Base-by-base conservation (phyloP, 1,140 invertebrate genomes). In the Heterodera carotae region DNA sequence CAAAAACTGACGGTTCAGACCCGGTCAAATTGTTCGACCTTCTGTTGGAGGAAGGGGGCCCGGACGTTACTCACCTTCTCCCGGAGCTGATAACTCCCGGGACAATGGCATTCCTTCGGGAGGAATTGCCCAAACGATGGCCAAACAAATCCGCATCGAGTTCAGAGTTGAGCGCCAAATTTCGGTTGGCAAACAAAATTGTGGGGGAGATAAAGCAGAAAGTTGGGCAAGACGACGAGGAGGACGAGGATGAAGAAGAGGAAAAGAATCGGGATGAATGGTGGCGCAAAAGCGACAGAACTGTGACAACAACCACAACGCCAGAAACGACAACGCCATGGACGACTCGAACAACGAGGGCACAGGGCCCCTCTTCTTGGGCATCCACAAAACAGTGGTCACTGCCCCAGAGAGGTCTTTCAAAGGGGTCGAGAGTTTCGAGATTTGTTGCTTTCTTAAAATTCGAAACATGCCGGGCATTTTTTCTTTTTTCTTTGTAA, bases 21-120 rank as follows among this genome's bases (percentile, higher is more conserved):
- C 85, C 86, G 43, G 67, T 87, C 22, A 77, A 78, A 64, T 59
- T 86, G 48, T 84, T 88, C 64, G 85, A 86, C 68, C 79, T 79
- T 75, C 53, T 86, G 59, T 76, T 60, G 5, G 77, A 78, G 27
- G 69, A 78, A 5, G 77, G 81, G 12, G 69, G 84, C 0, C 82
- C 79, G 1, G 86, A 87, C 48, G 73, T 86, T 43, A 69, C 76
- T 22, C 76, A 84, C 53, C 62, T 87, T 8, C 78, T 86, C 22
- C 86, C 85, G 12, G 82, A 81, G 33, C 67, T 86, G 1, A 15
- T 87, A n/a, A 34, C 76, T 15, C 71, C 59, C 29, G 68, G 69
- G 18, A 66, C 80, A 60, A 78, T 85, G 69, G 29, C 60, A n/a
- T 78, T 74, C 70, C 60, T 86, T 25, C 72, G 77, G 69, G 60